Percentiles rank a stretch among this genome's conserved stretches.
phyloP scores from a whole-genome alignment of 2,113 vertebrate genomes.

The Datnioides undecimradiatus region DNA sequence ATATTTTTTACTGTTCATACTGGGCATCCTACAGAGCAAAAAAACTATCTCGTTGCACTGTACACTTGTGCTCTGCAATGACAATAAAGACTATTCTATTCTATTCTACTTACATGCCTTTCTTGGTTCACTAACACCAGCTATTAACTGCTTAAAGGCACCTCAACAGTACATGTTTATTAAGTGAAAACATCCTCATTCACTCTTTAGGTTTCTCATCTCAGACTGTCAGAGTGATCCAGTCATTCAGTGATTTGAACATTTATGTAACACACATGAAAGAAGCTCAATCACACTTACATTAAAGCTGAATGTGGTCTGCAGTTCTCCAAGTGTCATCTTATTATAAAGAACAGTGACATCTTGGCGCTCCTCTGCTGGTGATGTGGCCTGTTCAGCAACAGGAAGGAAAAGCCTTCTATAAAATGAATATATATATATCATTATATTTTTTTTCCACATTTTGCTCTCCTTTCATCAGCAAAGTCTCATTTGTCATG shows the following conservation, averaged over 20 bases:
- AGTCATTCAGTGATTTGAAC: neutral
- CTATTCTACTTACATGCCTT: neutral
- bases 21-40: too few species aligned
- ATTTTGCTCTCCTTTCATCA: conserved; percentile 36
- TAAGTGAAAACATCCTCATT: neutral
- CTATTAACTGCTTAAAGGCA: neutral
- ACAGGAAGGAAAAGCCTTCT: conserved; percentile 11
- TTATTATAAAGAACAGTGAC: conserved; percentile 94
- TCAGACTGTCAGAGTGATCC: neutral
- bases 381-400: conserved; percentile 88
- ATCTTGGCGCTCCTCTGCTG: conserved; percentile 93
- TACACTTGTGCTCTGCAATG: too few species aligned
- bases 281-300: conserved; percentile 81
- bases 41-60: too few species aligned
- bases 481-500: conserved; percentile 21
- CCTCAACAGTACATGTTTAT: neutral
- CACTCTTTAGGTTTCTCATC: neutral
- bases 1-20: too few species aligned
- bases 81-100: too few species aligned
- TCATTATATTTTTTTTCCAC: too few species aligned
- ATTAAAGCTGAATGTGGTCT: conserved; percentile 87
- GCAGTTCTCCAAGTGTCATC: conserved; percentile 90
- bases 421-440: conserved; percentile 17
- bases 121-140: neutral
- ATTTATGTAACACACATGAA: neutral